These are phyloP conservation scores for Arizona elegans DNA, from an alignment of 2,113 vertebrate genomes.

Conservation along the genomic window DNA sequence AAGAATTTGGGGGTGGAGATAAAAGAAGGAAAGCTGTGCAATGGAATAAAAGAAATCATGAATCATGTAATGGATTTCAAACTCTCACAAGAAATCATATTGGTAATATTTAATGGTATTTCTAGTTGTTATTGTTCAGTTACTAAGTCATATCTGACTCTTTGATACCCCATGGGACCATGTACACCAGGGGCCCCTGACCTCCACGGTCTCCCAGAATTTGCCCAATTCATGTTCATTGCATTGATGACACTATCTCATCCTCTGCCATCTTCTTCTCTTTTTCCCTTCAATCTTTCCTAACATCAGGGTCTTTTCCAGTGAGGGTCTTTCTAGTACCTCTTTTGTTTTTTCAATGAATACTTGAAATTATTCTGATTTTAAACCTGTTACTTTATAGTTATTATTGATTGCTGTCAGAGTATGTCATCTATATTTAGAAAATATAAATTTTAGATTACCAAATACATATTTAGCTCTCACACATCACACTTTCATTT, in stretches of 20 bases:
- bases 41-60: background rate
- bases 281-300: background rate
- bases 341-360: background rate
- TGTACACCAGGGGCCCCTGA: background rate
- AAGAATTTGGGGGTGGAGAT: background rate
- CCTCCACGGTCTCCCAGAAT: background rate
- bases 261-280: background rate
- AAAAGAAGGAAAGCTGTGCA: background rate
- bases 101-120: background rate
- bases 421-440: background rate
- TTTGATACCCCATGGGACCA: background rate
- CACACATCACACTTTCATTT: background rate
- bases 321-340: background rate
- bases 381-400: background rate
- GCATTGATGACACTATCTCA: background rate
- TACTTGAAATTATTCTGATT: background rate
- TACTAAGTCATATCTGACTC: background rate
- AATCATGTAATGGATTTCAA: background rate
- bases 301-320: background rate
- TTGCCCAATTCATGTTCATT: background rate
- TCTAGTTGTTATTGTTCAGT: background rate
- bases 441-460: no score
- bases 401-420: background rate
- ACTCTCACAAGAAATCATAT: background rate
- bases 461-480: background rate